phyloP scores from a whole-genome alignment of 2,113 vertebrate genomes.

The Vombatus ursinus region DNA sequence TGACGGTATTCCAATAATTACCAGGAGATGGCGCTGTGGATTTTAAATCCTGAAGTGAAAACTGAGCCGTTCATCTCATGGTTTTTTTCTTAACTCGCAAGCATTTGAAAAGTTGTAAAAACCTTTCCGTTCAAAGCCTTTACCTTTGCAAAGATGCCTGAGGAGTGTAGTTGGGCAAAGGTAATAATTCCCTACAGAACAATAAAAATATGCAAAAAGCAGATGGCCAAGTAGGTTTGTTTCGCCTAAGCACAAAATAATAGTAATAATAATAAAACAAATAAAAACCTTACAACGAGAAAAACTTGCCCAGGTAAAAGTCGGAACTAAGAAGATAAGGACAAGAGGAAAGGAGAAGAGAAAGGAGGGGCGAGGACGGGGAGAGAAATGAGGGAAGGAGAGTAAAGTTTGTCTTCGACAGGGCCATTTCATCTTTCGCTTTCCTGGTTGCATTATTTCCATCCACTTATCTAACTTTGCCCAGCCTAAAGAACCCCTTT shows the following conservation, averaged over 20 bases:
- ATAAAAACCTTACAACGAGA: background rate
- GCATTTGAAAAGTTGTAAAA: constrained; percentile 9
- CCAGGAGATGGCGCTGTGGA: constrained; percentile 89
- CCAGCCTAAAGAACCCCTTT: background rate
- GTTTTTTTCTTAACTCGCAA: constrained; percentile 2
- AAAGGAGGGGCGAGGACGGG: background rate
- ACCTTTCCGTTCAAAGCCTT: background rate
- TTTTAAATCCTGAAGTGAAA: constrained; percentile 80
- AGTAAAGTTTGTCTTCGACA: background rate
- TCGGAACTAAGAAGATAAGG: background rate
- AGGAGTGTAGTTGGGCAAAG: background rate
- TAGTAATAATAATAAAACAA: background rate
- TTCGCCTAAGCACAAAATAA: background rate
- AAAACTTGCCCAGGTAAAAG: background rate
- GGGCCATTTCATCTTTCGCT: background rate
- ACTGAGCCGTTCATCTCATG: background rate
- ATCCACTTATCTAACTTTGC: background rate
- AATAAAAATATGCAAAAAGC: background rate
- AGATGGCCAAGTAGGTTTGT: background rate
- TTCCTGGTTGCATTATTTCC: background rate
- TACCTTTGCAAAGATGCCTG: background rate
- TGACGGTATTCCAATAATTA: constrained; percentile 18
- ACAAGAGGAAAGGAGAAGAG: background rate
- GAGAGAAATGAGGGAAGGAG: background rate
- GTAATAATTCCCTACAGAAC: background rate